Conservation (phyloP, 2,113 vertebrate genomes). For the Callopanchax toddi region DNA sequence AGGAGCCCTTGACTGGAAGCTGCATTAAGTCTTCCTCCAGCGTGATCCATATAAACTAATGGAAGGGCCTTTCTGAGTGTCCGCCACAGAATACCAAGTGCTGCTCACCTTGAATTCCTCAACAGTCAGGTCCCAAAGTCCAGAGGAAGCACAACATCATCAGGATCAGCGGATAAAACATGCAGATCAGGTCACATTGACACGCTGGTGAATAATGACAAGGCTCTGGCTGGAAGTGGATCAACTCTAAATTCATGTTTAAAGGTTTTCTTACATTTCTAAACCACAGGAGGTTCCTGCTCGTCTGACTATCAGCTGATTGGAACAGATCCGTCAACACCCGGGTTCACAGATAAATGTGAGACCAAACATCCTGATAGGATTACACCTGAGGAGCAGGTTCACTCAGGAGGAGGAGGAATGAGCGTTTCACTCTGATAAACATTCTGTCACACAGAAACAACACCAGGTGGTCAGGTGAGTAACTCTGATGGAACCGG, state of each 20-base stretch:
- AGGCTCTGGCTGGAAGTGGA: too few relatives aligned
- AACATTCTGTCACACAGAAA: slow-evolving; percentile 21
- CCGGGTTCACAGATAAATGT: too few relatives aligned
- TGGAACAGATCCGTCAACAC: too few relatives aligned
- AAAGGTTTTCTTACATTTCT: too few relatives aligned
- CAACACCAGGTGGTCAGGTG: slow-evolving; percentile 9
- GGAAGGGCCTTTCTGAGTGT: slow-evolving; percentile 22
- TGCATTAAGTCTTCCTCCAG: slow-evolving; percentile 57
- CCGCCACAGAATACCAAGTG: slow-evolving; percentile 28
- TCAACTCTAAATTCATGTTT: too few relatives aligned
- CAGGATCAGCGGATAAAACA: neutral
- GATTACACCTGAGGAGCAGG: slow-evolving; percentile 20
- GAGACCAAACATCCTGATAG: too few relatives aligned
- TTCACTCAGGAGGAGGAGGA: slow-evolving; percentile 21
- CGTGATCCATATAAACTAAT: slow-evolving; percentile 42
- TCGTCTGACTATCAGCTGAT: too few relatives aligned
- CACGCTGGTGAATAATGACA: too few relatives aligned
- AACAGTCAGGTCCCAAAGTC: slow-evolving; percentile 1
- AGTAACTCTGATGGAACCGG: slow-evolving; percentile 44
- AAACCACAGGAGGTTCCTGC: too few relatives aligned
- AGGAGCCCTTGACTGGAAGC: slow-evolving; percentile 64
- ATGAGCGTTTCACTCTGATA: slow-evolving; percentile 26
- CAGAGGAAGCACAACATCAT: neutral
- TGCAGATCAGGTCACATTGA: neutral
- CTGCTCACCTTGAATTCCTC: slow-evolving; percentile 8